Evolutionary conservation across 2,113 vertebrate genomes (phyloP).

Genomic region (Glaucomys volans): DNA sequence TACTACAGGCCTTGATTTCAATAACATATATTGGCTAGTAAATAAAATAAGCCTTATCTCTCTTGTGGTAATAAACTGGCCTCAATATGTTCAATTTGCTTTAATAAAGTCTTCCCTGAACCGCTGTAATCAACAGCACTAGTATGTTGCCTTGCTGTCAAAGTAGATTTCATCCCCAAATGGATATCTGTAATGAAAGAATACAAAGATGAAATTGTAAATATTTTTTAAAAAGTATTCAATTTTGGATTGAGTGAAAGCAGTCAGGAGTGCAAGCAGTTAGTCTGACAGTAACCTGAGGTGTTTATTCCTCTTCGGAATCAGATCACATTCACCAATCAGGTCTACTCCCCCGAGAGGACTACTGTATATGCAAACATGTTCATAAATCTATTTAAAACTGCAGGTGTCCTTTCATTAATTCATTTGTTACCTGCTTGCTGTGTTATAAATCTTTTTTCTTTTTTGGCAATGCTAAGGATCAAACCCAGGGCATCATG

Average conservation of each 20-base stretch:
- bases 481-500: not conserved
- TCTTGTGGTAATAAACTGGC: not conserved
- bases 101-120: conserved; percentile 44
- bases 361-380: not conserved
- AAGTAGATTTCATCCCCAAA: not conserved
- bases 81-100: not conserved
- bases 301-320: not conserved
- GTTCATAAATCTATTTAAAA: not conserved
- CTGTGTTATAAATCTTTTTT: no score
- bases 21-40: not conserved
- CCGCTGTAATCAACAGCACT: not conserved
- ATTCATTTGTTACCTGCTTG: not conserved
- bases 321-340: not conserved
- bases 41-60: not conserved
- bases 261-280: not conserved
- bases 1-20: not conserved
- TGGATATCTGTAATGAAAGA: conserved; percentile 53
- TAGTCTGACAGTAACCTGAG: not conserved
- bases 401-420: not conserved
- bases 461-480: not conserved
- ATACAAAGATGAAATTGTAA: not conserved
- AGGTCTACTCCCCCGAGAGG: not conserved
- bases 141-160: conserved; percentile 3
- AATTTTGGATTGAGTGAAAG: not conserved
- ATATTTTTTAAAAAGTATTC: not conserved